Base-by-base conservation (phyloP, 1,140 invertebrate species). In the Apis laboriosa region DNA sequence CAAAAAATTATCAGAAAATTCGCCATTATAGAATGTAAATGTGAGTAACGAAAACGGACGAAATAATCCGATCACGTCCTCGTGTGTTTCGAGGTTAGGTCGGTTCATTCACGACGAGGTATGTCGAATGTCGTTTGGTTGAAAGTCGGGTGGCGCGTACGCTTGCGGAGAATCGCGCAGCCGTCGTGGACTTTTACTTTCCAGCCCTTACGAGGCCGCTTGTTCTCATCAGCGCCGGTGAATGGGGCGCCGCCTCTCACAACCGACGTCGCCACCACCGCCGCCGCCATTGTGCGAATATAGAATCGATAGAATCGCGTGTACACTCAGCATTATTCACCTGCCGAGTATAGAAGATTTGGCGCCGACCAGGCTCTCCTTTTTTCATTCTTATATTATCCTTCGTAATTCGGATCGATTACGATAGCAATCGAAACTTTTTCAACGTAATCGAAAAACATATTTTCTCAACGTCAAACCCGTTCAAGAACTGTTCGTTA, bases 251-350 rank as follows among this genome's bases (percentile, higher is more conserved):
- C 77, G 74, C 83, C 84, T 87, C 80, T 85, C 76, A 73, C 79
- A 73, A 78, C 83, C 85, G 78, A 75, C 68, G 63, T 63, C 76
- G 58, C 77, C 74, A 56, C 66, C 64, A 21, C 28, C 66, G 86
- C 66, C 86, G 76, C 64, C 77, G 84, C 90, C 90, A 90, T 91
- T 91, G 88, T 91, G 81, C 86, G 77, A 77, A 88, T 85, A 80
- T 84, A 88, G 79, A 91, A 92, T 92, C 91, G 90, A 92, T 92
- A 89, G 84, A 90, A 87, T 93, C 89, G 92, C 91, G 92, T 93
- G 91, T 90, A 86, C 87, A 87, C 86, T 76, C 83, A 86, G 88
- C 89, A 90, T 92, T 93, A 92, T 90, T 88, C 89, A 92, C 91
- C 90, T 92, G 92, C 90, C 90, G 87, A 84, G 84, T 89, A 86